Evolutionary conservation across 1,140 invertebrate species (phyloP).

Genomic region (Oryctes rhinoceros): DNA sequence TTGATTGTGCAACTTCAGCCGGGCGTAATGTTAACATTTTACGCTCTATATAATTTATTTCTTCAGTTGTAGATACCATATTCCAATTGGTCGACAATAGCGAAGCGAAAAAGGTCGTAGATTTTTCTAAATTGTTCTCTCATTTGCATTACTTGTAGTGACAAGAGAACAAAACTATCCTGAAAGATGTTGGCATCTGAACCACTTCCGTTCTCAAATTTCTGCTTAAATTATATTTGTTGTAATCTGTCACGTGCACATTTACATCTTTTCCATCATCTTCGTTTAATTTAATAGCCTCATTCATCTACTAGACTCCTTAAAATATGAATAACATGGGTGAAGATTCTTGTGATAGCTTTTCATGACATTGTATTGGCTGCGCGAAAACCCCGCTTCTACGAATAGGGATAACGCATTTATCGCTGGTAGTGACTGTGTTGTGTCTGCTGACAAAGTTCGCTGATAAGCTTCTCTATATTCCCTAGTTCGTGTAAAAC

Average conservation of each 20-base stretch:
- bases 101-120: constrained; percentile 46
- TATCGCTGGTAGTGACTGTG: background rate
- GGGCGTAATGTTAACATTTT: constrained; percentile 44
- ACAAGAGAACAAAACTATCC: constrained; percentile 47
- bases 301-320: constrained; percentile 13
- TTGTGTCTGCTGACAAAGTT: background rate
- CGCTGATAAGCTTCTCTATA: background rate
- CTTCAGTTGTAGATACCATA: constrained; percentile 50
- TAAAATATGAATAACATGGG: constrained; percentile 22
- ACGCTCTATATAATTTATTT: constrained; percentile 48
- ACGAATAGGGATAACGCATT: constrained; percentile 42
- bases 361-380: constrained; percentile 40
- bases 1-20: background rate
- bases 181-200: constrained; percentile 53
- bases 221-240: constrained; percentile 50
- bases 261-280: constrained; percentile 1
- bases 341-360: constrained; percentile 38
- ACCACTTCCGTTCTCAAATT: constrained; percentile 49
- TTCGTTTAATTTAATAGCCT: background rate
- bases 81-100: constrained; percentile 49
- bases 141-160: background rate
- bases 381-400: constrained; percentile 38
- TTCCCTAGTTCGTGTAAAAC: background rate
- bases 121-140: constrained; percentile 49
- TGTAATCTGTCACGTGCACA: constrained; percentile 41